phyloP scores from a whole-genome alignment of 2,888 invertebrate species.

The Thera obeliscata region DNA sequence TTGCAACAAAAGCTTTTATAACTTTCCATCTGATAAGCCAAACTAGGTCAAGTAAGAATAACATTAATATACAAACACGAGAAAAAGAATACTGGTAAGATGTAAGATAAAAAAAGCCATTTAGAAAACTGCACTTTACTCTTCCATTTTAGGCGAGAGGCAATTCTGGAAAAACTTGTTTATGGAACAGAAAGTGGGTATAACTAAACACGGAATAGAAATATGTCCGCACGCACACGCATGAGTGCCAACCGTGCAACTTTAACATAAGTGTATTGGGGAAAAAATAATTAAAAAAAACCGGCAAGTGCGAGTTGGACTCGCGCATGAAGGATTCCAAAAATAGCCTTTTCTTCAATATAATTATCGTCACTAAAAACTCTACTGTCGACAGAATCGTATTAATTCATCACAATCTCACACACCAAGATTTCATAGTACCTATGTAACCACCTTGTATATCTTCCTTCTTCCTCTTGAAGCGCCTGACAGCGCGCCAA shows the following conservation, averaged over 20 bases:
- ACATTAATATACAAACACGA: not conserved
- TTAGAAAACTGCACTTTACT: not conserved
- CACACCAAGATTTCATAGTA: too few relatives aligned
- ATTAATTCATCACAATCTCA: too few relatives aligned
- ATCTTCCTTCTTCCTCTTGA: too few relatives aligned
- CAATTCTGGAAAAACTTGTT: slow-evolving; percentile 7
- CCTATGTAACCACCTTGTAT: too few relatives aligned
- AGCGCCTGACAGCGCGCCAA: too few relatives aligned
- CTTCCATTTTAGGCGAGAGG: not conserved
- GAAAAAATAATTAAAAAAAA: not conserved
- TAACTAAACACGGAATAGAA: not conserved
- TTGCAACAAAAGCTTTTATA: not conserved
- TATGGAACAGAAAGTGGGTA: slow-evolving; percentile 2
- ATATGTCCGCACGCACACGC: not conserved
- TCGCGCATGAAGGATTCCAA: too few relatives aligned
- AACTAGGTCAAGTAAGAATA: not conserved
- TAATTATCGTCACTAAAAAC: too few relatives aligned
- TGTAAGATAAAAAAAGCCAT: not conserved
- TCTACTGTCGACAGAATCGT: too few relatives aligned
- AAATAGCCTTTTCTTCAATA: too few relatives aligned
- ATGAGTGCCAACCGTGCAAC: too few relatives aligned
- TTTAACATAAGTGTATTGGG: too few relatives aligned
- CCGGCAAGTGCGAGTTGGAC: not conserved
- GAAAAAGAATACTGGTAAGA: too few relatives aligned
- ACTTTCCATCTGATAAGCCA: slow-evolving; percentile 18